Evolutionary conservation across 2,113 vertebrate species (phyloP).

Genomic region (Gopherus evgoodei): DNA sequence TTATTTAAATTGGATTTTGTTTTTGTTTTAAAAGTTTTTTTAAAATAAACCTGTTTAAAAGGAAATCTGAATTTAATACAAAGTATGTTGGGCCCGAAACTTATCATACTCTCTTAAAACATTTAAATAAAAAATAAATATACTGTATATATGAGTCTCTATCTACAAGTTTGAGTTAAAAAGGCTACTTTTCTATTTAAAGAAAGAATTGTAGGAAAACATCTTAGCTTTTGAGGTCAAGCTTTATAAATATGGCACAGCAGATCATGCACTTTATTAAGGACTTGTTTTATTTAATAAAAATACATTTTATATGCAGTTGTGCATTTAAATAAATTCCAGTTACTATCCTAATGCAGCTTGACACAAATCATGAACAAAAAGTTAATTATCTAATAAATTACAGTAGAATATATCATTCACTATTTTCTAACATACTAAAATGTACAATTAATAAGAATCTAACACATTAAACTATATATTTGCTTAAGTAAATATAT

Average conservation of each 20-base stretch:
- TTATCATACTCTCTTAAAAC: neutral
- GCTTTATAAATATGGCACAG: neutral
- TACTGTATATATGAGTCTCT: neutral
- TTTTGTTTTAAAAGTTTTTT: neutral
- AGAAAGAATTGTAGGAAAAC: neutral
- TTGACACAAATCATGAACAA: neutral
- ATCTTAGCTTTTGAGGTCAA: neutral
- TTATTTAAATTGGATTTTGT: neutral
- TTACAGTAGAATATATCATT: neutral
- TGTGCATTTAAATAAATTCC: neutral
- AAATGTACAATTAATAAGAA: neutral
- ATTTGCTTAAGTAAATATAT: neutral
- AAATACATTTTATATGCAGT: neutral
- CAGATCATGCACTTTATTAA: neutral
- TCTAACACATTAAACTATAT: neutral
- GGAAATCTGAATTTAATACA: neutral
- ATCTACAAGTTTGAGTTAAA: neutral
- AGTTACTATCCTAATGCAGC: neutral
- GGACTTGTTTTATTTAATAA: neutral
- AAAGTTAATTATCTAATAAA: neutral
- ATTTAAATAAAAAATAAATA: neutral
- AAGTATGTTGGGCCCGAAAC: neutral
- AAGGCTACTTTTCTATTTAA: neutral
- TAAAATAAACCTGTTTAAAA: neutral
- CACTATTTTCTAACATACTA: neutral